Percentiles rank a stretch among this genome's conserved stretches.
Evolutionary conservation across 2,888 invertebrate species (phyloP).

Genomic region (Phanerotoma sp.): DNA sequence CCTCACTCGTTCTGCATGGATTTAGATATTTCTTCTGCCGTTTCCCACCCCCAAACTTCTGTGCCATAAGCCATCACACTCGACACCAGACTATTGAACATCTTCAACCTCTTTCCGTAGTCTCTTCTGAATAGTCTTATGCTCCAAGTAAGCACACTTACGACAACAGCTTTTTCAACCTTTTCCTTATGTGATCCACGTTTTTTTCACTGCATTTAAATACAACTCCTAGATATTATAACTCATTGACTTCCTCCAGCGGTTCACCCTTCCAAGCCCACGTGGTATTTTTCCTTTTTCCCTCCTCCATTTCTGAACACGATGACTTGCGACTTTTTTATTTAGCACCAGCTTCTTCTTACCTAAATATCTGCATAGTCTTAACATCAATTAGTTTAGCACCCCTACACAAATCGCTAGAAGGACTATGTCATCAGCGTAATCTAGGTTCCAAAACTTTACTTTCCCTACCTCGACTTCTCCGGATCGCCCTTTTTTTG

Average conservation of each 20-base stretch:
- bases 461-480: constrained; percentile 13
- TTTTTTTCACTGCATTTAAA: constrained; percentile 9
- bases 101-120: constrained; percentile 14
- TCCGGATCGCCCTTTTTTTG: constrained; percentile 18
- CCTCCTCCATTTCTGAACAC: constrained; percentile 10
- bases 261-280: constrained; percentile 16
- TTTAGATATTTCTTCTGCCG: not conserved
- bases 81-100: constrained; percentile 22
- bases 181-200: constrained; percentile 8
- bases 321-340: constrained; percentile 17
- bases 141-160: constrained; percentile 21
- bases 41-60: no score
- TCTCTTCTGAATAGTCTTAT: constrained; percentile 19
- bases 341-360: no score
- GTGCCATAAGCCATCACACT: constrained; percentile 15
- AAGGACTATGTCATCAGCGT: constrained; percentile 25
- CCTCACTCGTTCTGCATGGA: not conserved
- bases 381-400: constrained; percentile 2
- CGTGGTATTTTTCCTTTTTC: not conserved
- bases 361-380: constrained; percentile 5
- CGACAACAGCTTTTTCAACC: constrained; percentile 15
- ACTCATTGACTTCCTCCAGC: constrained; percentile 23
- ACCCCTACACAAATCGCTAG: constrained; percentile 5
- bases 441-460: constrained; percentile 24
- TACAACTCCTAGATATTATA: constrained; percentile 20